phyloP scores from a whole-genome alignment of 2,113 vertebrate species.

The Triplophysa tibetana region DNA sequence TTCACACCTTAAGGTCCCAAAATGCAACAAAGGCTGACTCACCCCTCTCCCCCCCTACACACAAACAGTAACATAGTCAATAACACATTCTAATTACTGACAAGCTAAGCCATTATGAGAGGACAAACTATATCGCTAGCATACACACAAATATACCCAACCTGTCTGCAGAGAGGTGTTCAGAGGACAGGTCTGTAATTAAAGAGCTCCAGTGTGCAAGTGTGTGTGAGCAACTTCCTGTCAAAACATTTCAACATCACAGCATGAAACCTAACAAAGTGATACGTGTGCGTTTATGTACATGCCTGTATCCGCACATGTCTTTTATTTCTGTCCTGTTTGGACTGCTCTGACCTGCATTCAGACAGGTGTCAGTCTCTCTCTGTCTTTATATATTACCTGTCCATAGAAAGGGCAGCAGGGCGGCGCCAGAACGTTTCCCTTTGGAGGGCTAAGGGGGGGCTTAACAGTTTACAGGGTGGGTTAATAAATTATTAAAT shows the following conservation, averaged over 20 bases:
- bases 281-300: slow-evolving; percentile 24
- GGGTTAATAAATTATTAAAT: no score
- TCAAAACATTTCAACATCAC: slow-evolving; percentile 68
- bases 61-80: background rate
- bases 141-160: background rate
- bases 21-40: no score
- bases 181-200: slow-evolving; percentile 38
- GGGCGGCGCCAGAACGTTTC: no score
- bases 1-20: no score
- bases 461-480: no score
- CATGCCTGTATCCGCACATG: background rate
- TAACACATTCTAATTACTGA: background rate
- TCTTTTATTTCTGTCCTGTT: background rate
- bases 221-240: slow-evolving; percentile 52
- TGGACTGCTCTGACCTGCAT: background rate
- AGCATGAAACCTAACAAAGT: slow-evolving; percentile 40
- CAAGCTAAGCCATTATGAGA: background rate
- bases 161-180: slow-evolving; percentile 6
- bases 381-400: slow-evolving; percentile 36
- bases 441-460: no score
- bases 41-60: no score
- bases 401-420: slow-evolving; percentile 18
- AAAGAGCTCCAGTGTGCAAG: slow-evolving; percentile 32
- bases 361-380: slow-evolving; percentile 28
- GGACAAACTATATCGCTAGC: background rate